Evolutionary conservation across 2,113 vertebrate genomes (phyloP), one percentile per base, ranked within the genome.

Genomic region (Pica pica): DNA sequence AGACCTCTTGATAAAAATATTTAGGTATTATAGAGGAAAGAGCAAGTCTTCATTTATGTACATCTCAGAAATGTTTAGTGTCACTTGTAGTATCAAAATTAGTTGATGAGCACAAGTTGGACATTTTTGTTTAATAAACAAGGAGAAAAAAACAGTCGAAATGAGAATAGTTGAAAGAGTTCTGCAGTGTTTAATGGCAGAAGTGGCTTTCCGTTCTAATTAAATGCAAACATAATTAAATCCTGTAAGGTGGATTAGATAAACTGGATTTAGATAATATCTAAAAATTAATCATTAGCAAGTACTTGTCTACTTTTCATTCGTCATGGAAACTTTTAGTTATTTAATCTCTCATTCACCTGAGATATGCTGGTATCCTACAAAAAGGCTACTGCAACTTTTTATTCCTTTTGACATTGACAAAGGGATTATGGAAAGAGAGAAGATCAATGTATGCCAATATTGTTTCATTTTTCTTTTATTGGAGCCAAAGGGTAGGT

Each of bases 381-480:
- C 13, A 19, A 73, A 91, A 93, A 82, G 20, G 12, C 50, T 85
- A 28, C 9, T 79, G 57, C 69, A 94, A 82, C 37, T 91, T 94
- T 89, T 90, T 82, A 47, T 49, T 87, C 24, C 8, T 89, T 93
- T 73, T 94, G 84, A 91, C 81, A 85, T 69, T 92, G 89, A 89
- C 78, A 89, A 83, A 89, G 7, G 11, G 41, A 97, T 95, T 87
- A 91, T 39, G 55, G 61, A 85, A 84, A 85, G 53, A 80, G 61
- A 68, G 11, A 86, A 92, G 78, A 95, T 94, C 89, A 76, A 30
- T 79, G 56, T 87, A 67, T 78, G 87, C 27, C 81, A 83, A 85
- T 80, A 87, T 84, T 77, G 20, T 74, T 94, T 89, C 55, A 83
- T 89, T 93, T 91, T 95, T 57, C 78, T 64, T 91, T 79, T 82